Percentiles rank a stretch among this genome's conserved stretches.
Evolutionary conservation across 2,797 vertebrate species (phyloP).

Genomic region (Mormyrops attenuatus): DNA sequence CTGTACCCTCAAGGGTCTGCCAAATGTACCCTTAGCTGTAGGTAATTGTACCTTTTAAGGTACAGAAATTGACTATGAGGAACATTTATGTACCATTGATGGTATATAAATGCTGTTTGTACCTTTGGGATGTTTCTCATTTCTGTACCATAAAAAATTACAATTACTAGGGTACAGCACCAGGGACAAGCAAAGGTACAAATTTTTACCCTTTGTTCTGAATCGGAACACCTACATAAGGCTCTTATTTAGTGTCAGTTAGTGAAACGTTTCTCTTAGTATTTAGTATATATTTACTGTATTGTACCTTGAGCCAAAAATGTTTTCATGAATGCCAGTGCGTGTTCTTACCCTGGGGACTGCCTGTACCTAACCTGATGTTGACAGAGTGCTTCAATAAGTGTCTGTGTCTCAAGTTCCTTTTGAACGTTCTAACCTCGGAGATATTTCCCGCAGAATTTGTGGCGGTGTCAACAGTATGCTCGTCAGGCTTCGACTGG

Average conservation of each 20-base stretch:
- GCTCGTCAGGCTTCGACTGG: not conserved
- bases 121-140: not conserved
- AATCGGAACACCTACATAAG: not conserved
- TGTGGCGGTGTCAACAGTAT: not conserved
- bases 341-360: not conserved
- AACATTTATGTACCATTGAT: not conserved
- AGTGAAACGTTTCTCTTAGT: not conserved
- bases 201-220: not conserved
- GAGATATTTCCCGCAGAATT: not conserved
- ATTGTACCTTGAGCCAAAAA: not conserved
- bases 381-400: conserved; percentile 30
- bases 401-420: conserved; percentile 14
- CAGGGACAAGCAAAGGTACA: not conserved
- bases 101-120: not conserved
- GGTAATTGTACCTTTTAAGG: not conserved
- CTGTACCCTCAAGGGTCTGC: not conserved
- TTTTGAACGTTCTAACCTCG: not conserved
- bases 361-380: conserved; percentile 15
- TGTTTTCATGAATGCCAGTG: not conserved
- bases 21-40: not conserved
- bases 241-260: not conserved
- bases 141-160: too few species aligned
- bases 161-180: too few species aligned
- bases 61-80: not conserved
- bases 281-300: not conserved